Conservation (phyloP, 2,113 vertebrate genomes). For the Leptobrachium leishanense region DNA sequence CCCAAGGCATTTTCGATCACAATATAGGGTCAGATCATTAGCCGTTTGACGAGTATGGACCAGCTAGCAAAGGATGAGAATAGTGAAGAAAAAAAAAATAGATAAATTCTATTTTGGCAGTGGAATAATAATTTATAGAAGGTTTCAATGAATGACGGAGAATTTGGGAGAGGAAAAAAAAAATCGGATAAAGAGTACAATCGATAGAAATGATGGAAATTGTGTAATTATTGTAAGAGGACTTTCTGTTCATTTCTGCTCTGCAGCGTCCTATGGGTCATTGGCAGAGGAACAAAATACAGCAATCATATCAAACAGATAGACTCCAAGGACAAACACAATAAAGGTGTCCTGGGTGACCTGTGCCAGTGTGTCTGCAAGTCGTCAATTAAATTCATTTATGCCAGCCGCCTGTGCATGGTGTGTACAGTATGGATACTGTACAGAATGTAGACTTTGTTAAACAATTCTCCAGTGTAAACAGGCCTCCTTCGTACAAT, state of each 20-base stretch:
- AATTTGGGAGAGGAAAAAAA: background rate
- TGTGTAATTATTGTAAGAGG: conserved; percentile 20
- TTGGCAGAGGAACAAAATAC: conserved; percentile 42
- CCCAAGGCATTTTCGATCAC: conserved; percentile 56
- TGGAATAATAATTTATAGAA: conserved; percentile 10
- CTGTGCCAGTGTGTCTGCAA: conserved; percentile 23
- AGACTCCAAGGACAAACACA: conserved; percentile 17
- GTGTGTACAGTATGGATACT: background rate
- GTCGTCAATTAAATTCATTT: conserved; percentile 7
- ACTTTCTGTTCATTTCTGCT: conserved; percentile 32
- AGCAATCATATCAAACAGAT: conserved; percentile 16
- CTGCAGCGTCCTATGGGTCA: conserved; percentile 16
- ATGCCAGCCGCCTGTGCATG: background rate
- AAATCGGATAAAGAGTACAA: conserved; percentile 39
- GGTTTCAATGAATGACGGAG: background rate
- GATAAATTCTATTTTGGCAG: conserved; percentile 40
- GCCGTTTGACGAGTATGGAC: conserved; percentile 50
- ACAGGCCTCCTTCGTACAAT: background rate
- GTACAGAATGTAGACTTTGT: background rate
- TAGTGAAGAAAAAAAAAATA: conserved; percentile 36
- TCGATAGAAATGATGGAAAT: conserved; percentile 47
- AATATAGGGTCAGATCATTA: conserved; percentile 58
- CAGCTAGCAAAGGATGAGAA: conserved; percentile 46
- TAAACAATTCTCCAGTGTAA: background rate
- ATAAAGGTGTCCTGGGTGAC: conserved; percentile 28